These are phyloP conservation scores for Argopecten irradians DNA, from an alignment of 1,140 invertebrate genomes.

Conservation along the genomic window DNA sequence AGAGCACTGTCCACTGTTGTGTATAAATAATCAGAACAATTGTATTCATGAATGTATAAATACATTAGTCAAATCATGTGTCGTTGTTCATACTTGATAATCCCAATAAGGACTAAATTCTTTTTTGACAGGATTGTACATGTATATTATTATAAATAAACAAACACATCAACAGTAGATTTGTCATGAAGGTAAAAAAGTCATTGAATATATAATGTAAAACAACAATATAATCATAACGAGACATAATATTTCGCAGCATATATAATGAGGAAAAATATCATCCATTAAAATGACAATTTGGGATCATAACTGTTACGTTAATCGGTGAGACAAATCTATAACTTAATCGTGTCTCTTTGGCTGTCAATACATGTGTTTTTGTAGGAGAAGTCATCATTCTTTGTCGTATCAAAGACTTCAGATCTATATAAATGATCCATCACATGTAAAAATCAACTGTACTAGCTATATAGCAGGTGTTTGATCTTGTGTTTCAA, in stretches of 20 bases:
- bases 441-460: background rate
- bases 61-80: background rate
- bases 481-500: background rate
- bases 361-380: background rate
- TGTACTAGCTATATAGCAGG: conserved; percentile 10
- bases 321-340: background rate
- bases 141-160: too few relatives aligned
- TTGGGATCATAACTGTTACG: background rate
- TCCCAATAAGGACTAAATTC: background rate
- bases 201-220: background rate
- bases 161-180: background rate
- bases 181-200: background rate
- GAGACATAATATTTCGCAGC: too few relatives aligned
- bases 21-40: too few relatives aligned
- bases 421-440: background rate
- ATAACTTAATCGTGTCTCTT: background rate
- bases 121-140: background rate
- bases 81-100: background rate
- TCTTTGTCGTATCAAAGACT: background rate
- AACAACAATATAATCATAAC: too few relatives aligned
- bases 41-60: background rate
- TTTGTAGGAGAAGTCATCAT: background rate
- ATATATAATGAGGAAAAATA: too few relatives aligned
- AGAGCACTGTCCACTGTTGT: background rate
- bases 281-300: background rate